These are phyloP conservation scores for Helicoverpa armigera DNA, from an alignment of 1,140 invertebrate species.

Conservation along the genomic window DNA sequence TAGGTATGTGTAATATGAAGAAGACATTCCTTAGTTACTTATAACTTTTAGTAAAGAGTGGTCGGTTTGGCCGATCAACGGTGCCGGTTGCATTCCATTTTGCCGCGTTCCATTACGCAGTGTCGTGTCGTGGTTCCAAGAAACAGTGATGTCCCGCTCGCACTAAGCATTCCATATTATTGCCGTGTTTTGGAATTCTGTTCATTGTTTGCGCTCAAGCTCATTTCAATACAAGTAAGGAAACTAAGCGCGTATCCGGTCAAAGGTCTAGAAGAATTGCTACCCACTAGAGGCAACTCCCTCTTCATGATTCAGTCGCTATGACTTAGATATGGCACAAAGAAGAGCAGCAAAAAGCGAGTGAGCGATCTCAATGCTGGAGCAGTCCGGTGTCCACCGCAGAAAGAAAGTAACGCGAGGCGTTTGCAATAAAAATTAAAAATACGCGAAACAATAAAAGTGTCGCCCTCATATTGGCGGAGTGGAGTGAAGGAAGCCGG, in stretches of 20 bases:
- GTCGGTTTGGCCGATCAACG: constrained; percentile 65
- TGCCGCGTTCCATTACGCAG: constrained; percentile 79
- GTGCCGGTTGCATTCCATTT: constrained; percentile 81
- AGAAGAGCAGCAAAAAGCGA: constrained; percentile 1
- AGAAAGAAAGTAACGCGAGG: constrained; percentile 33
- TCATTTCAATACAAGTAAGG: constrained; percentile 80
- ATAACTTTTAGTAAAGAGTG: constrained; percentile 59
- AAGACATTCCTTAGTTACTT: constrained; percentile 43
- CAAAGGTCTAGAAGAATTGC: constrained; percentile 62
- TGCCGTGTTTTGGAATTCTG: constrained; percentile 82
- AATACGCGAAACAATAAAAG: constrained; percentile 69
- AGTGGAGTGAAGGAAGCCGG: constrained; percentile 64
- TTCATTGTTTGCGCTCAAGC: constrained; percentile 81
- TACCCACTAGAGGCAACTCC: background rate
- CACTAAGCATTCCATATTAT: constrained; percentile 77
- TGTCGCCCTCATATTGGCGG: constrained; percentile 62
- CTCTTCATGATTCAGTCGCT: background rate
- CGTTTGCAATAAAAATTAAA: constrained; percentile 57
- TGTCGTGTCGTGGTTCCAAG: constrained; percentile 78
- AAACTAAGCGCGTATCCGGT: constrained; percentile 74
- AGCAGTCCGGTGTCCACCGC: constrained; percentile 15
- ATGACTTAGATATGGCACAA: background rate
- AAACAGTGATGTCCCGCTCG: constrained; percentile 80
- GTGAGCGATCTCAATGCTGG: constrained; percentile 1
- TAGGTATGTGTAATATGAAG: constrained; percentile 15